Conservation (phyloP, 2,113 vertebrate genomes). For the Alligator sinensis region DNA sequence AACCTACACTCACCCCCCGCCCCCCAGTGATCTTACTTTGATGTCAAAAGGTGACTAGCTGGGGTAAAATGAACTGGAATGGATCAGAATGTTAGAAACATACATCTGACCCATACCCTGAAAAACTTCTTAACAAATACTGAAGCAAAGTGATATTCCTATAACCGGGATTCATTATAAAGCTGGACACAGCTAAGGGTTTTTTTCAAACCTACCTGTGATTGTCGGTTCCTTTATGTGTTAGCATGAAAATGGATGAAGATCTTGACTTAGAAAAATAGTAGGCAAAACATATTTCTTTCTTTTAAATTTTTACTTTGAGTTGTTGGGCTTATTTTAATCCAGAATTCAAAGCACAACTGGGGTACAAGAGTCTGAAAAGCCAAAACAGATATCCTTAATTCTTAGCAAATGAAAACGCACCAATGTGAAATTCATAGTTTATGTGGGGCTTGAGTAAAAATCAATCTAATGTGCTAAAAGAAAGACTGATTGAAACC, state of each 20-base stretch:
- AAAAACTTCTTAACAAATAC: neutral
- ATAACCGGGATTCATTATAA: constrained; percentile 15
- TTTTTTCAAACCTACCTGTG: constrained; percentile 21
- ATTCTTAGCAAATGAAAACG: neutral
- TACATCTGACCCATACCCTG: neutral
- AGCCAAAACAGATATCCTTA: neutral
- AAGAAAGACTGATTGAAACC: neutral
- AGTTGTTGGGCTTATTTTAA: neutral
- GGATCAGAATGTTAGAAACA: neutral
- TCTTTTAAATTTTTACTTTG: neutral
- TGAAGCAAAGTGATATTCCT: constrained; percentile 1
- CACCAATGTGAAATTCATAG: neutral
- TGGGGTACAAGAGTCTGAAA: accelerated
- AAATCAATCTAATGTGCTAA: neutral
- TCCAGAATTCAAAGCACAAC: neutral
- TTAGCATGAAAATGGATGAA: constrained; percentile 10
- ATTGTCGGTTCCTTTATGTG: neutral
- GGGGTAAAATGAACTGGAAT: neutral
- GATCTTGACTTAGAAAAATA: neutral
- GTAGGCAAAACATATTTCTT: neutral
- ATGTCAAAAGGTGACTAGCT: neutral
- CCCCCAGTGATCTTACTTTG: neutral
- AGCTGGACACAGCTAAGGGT: constrained; percentile 43
- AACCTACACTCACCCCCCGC: neutral
- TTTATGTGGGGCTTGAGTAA: neutral